Percentiles rank a stretch among this genome's conserved stretches.
These are phyloP conservation scores for Ispidina picta DNA, from an alignment of 2,797 vertebrate species.

Conservation along the genomic window DNA sequence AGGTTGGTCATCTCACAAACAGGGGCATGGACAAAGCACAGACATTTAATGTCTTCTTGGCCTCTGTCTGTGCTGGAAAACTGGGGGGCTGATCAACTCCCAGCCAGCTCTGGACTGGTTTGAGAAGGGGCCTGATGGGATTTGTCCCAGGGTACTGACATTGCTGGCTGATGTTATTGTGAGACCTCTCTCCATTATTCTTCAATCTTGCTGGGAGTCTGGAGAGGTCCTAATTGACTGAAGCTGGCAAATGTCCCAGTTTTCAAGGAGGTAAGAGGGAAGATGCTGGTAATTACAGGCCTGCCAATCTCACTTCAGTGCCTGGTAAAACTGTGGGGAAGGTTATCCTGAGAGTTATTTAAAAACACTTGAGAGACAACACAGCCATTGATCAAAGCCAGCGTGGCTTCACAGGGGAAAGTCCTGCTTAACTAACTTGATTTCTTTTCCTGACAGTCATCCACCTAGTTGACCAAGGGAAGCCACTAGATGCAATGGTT, in stretches of 20 bases:
- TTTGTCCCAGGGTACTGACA: neutral
- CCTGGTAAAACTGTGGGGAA: neutral
- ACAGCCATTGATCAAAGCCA: neutral
- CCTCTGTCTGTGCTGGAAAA: neutral
- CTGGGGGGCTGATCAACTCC: neutral
- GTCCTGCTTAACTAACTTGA: neutral
- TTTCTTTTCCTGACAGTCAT: neutral
- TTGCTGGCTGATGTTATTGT: neutral
- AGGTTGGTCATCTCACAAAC: neutral
- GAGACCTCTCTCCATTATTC: neutral
- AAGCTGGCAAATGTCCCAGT: neutral
- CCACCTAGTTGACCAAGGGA: neutral
- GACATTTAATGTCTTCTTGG: fast-evolving
- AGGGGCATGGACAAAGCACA: neutral
- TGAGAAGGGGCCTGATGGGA: neutral
- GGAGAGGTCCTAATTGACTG: neutral
- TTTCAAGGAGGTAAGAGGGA: neutral
- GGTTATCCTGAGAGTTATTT: neutral
- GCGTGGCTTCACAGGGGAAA: neutral
- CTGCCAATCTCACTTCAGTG: neutral
- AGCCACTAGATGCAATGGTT: neutral
- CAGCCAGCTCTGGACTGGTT: neutral
- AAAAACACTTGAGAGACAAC: neutral
- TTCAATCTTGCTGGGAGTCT: neutral
- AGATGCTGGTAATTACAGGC: neutral